Evolutionary conservation across 2,888 invertebrate species (phyloP), one percentile per base, ranked within the genome.

Genomic region (Brachyptera putata): DNA sequence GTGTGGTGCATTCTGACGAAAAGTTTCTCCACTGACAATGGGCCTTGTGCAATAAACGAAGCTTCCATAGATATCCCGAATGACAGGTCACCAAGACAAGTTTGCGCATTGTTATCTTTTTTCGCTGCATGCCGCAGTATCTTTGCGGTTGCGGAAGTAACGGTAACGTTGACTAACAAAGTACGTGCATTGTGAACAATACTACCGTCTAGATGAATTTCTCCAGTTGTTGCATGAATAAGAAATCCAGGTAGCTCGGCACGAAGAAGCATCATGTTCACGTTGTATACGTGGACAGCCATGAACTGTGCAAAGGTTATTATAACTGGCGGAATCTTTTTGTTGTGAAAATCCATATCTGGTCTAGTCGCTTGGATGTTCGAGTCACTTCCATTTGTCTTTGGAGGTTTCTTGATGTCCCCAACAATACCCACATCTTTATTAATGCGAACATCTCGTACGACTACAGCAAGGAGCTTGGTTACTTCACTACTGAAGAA

Each of bases 401-500:
- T 39, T 7, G 25, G n/a, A 14, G 26, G 49, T 13, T 9, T 7
- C 21, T 69, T 67, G 66, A 22, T 67, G 61, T 34, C 55, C 18
- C 57, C 55, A 34, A 24, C 57, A 5, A 41, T 43, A 13, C 64
- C 66, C 57, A 87, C 84, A 76, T 89, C 87, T 73, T 91, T 89
- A 68, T 90, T 89, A 59, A 93, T 82, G 64, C 89, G 81, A 2
- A 91, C 85, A 71, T 91, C 89, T 63, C 83, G 82, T 66, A 91
- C 85, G n/a, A 90, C 84, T 18, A 93, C 84, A 2, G 90, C 89
- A 2, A 93, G 77, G 13, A 92, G 74, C 73, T 93, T 93, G 21
- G 89, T 90, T 57, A 92, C 87, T 67, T 92, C 92, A 1, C 91
- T 91, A 72, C 91, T 93, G 67, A 93, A 84, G 71, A 91, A 86